Base-by-base conservation (phyloP, 2,888 invertebrate genomes). In the Platypus cylindrus region DNA sequence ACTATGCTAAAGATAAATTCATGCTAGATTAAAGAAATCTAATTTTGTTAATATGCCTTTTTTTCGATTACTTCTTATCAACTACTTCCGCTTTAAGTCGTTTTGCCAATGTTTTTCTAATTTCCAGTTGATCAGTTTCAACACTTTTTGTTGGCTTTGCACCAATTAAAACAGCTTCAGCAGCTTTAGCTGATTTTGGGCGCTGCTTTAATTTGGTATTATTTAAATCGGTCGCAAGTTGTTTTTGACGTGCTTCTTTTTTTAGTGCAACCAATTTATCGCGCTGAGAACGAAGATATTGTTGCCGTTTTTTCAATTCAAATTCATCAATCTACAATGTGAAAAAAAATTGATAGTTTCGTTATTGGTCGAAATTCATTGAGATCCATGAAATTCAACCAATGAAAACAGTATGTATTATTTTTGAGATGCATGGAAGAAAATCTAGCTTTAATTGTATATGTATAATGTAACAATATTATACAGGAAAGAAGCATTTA, bases 251-350 rank as follows among this genome's bases (percentile, higher is more conserved):
- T 14, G 83, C 89, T 55, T 83, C 79, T 54, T 83, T 85, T 62
- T 94, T 95, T 54, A 93, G 65, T 13, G 83, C 83, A 26, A 94
- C 68, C 33, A 95, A 68, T 56, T 91, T 89, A 60, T 94, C 94
- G 15, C 94, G 71, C 56, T 94, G 93, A 40, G 82, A 76, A 34
- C 82, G 75, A 36, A 95, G 65, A 59, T 93, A 94, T 45, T 82
- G 78, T 52, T 89, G 85, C 1, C 94, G 71, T 36, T 75, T 74
- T 41, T 72, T 71, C 29, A 91, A 64, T 47, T 90, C 89, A 37
- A 67, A 67, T 14, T 65, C 63, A 48, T 67, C 64, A 22, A 70
- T 57, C 62, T 67, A 31, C 24, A 45, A 9, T 20, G 20, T 9
- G 20, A 9, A 20, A 20, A 20, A 9, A 20, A 20, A 20, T 20